These are phyloP conservation scores for Pseudoips prasinana DNA, from an alignment of 2,888 invertebrate species.

Conservation along the genomic window DNA sequence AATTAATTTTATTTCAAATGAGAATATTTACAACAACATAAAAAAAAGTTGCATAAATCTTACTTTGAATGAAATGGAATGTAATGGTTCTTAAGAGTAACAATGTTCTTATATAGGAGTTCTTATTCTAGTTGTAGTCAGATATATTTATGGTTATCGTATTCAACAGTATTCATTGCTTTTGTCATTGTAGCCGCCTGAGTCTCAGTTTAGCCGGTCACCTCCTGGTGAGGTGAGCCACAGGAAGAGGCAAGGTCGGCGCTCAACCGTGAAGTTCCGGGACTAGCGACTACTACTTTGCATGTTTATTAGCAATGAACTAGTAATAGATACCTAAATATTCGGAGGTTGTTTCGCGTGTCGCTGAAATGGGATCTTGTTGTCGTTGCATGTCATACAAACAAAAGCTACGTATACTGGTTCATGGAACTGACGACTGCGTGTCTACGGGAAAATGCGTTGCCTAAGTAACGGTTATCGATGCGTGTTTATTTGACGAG, in stretches of 20 bases:
- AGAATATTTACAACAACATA: no score
- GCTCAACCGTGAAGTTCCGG: slow-evolving; percentile 72
- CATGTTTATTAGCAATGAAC: slow-evolving; percentile 7
- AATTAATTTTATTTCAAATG: no score
- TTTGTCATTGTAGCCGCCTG: no score
- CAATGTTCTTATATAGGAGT: no score
- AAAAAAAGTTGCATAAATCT: no score
- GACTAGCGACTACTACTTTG: slow-evolving; percentile 58
- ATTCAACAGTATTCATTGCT: no score
- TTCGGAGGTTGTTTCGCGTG: slow-evolving; percentile 3
- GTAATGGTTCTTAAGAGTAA: no score
- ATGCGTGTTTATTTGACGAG: slow-evolving; percentile 62
- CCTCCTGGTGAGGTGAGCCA: slow-evolving; percentile 44
- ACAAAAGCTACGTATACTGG: slow-evolving; percentile 2
- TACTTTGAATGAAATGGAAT: no score
- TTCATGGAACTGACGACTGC: slow-evolving; percentile 1
- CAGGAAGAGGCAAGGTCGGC: slow-evolving; percentile 79
- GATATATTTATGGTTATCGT: no score
- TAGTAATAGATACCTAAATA: no score
- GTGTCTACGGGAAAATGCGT: slow-evolving; percentile 7
- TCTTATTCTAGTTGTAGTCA: no score
- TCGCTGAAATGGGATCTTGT: slow-evolving; percentile 1
- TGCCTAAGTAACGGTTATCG: slow-evolving; percentile 34
- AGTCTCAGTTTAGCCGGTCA: no score
- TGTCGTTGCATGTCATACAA: slow-evolving; percentile 4